Base-by-base conservation (phyloP, 1,140 invertebrate genomes). In the Musca vetustissima region DNA sequence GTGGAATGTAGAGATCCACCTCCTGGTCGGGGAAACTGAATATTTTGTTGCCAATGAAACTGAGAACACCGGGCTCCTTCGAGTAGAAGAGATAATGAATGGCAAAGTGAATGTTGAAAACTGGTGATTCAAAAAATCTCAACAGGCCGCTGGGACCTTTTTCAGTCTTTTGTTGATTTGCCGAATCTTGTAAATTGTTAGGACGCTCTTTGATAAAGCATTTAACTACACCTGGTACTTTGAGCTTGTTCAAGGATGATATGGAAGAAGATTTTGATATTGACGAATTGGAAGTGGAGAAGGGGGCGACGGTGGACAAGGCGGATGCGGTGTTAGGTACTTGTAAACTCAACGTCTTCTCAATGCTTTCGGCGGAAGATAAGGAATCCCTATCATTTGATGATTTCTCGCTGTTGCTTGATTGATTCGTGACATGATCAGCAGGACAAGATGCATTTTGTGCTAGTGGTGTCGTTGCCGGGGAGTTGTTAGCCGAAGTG, bases 71-170 rank as follows among this genome's bases (percentile, higher is more conserved):
- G 21, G 95, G 93, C 83, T 99, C 97, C 85, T 98, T 98, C n/a
- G 96, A 97, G 81, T 97, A 97, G 79, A 96, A 98, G 43, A 99
- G 85, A 88, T 99, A 98, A 78, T 93, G 94, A 77, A 99, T 95
- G 22, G 96, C 97, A 88, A 98, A 97, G 68, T 94, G 94, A 89
- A 98, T 97, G 82, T 98, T 94, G 83, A 99, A 99, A 67, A 97
- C 87, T 85, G 95, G 95, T 71, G 96, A 97, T 83, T 99, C 96
- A 78, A 99, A 97, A 74, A 99, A 87, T 73, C 97, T 86, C 69
- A 98, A 85, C 64, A 99, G 85, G 83, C 91, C 81, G 25, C 78
- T 82, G 49, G 78, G 81, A 86, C 74, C 84, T 73, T 83, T 85
- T 71, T 76, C 76, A 22, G 73, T 76, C 68, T 78, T 79, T 53